Percentiles rank a stretch among this genome's conserved stretches.
These are phyloP conservation scores for Nemoura dubitans DNA, from an alignment of 2,888 invertebrate genomes.

Conservation along the genomic window DNA sequence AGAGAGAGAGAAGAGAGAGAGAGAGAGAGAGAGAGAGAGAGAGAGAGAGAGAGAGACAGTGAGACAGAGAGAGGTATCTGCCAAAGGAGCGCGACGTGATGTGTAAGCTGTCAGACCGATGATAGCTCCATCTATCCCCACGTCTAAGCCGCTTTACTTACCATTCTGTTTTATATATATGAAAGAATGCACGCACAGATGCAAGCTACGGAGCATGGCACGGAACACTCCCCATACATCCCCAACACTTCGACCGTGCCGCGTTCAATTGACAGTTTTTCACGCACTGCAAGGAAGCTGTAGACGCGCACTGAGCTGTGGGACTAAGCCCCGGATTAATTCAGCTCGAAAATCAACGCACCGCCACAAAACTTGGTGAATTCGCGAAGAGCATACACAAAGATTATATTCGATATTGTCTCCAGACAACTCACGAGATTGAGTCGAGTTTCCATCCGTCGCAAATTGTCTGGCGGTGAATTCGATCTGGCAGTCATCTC, in stretches of 20 bases:
- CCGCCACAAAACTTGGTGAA: neutral
- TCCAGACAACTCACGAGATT: neutral
- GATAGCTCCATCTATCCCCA: conserved; percentile 29
- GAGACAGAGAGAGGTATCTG: neutral
- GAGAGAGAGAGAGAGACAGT: conserved; percentile 25
- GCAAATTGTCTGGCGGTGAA: neutral
- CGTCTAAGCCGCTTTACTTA: conserved; percentile 7
- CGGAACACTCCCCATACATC: no score
- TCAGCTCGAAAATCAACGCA: neutral
- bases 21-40: neutral
- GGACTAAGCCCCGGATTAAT: neutral
- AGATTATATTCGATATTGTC: neutral
- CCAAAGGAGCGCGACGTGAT: conserved; percentile 14
- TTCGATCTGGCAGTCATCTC: neutral
- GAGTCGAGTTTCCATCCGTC: neutral
- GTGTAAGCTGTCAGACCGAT: conserved; percentile 23
- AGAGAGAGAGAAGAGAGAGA: conserved; percentile 8
- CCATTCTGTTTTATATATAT: neutral
- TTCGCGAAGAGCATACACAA: neutral
- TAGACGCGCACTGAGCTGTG: neutral
- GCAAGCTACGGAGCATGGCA: neutral
- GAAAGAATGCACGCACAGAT: neutral
- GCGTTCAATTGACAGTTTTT: neutral
- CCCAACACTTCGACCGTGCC: no score
- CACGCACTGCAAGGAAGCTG: neutral